Conservation (phyloP, 2,888 invertebrate species). For the Drosophila maculinotata region DNA sequence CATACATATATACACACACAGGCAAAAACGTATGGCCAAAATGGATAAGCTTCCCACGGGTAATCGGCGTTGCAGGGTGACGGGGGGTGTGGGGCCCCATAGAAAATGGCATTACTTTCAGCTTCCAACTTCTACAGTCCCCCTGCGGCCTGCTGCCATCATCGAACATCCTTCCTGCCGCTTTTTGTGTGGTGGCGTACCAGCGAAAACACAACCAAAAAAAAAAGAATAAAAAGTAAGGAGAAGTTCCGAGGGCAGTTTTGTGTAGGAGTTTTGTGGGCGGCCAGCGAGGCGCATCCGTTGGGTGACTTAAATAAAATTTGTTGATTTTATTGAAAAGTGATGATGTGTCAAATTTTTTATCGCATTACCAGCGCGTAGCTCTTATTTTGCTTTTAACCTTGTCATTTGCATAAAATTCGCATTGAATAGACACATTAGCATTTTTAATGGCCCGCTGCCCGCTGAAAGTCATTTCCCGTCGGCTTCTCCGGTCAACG, state of each 20-base stretch:
- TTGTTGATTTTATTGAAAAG: conserved; percentile 81
- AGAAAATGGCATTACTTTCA: conserved; percentile 67
- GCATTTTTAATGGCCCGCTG: conserved; percentile 78
- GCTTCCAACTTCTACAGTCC: conserved; percentile 7
- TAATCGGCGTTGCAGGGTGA: conserved; percentile 9
- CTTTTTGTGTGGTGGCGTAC: conserved; percentile 30
- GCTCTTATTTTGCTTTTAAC: conserved; percentile 79
- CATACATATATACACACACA: background rate
- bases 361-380: conserved; percentile 76
- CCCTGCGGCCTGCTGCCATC: conserved; percentile 7
- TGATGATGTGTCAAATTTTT: conserved; percentile 81
- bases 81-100: conserved; percentile 12
- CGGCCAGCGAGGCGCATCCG: conserved; percentile 65
- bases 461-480: conserved; percentile 63
- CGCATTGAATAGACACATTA: conserved; percentile 81
- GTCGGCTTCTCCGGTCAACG: conserved; percentile 7
- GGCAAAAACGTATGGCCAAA: conserved; percentile 75
- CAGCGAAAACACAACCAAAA: conserved; percentile 24
- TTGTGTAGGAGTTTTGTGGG: background rate
- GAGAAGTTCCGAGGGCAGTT: background rate
- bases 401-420: conserved; percentile 81
- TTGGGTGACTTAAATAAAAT: conserved; percentile 79
- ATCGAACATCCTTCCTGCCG: conserved; percentile 47
- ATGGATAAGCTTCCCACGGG: conserved; percentile 73
- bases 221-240: background rate